These are phyloP conservation scores for Rhynchonycteris naso DNA, from an alignment of 2,797 vertebrate species.

Conservation along the genomic window DNA sequence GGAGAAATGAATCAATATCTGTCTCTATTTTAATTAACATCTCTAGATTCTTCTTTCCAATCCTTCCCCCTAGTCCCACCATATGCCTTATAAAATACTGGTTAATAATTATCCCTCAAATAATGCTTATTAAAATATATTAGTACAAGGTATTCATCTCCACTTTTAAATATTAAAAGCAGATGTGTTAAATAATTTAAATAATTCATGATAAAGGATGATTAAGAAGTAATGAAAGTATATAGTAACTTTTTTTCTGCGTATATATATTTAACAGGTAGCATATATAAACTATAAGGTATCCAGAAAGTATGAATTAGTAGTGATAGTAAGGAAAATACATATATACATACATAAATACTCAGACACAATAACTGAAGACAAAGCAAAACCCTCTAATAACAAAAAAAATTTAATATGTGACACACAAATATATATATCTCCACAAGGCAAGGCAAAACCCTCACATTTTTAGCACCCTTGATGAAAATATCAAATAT, in stretches of 20 bases:
- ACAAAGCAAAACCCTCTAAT: not conserved
- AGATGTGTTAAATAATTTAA: not conserved
- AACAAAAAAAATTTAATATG: not conserved
- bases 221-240: constrained; percentile 8
- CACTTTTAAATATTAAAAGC: constrained; percentile 1
- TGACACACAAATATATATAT: not conserved
- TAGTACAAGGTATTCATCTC: not conserved
- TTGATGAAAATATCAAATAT: constrained; percentile 49
- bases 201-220: not conserved
- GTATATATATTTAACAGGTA: not conserved
- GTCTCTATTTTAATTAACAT: not conserved
- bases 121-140: not conserved
- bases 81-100: not conserved
- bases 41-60: not conserved
- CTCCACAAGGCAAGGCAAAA: constrained; percentile 22
- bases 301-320: not conserved
- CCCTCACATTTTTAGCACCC: not conserved
- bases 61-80: not conserved
- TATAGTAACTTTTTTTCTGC: not conserved
- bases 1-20: not conserved
- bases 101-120: not conserved
- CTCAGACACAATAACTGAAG: not conserved
- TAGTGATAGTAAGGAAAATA: not conserved
- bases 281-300: not conserved
- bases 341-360: not conserved